These are phyloP conservation scores for Catalaphyllia jardinei DNA, from an alignment of 64 coral and sea anemone species.

Conservation along the genomic window DNA sequence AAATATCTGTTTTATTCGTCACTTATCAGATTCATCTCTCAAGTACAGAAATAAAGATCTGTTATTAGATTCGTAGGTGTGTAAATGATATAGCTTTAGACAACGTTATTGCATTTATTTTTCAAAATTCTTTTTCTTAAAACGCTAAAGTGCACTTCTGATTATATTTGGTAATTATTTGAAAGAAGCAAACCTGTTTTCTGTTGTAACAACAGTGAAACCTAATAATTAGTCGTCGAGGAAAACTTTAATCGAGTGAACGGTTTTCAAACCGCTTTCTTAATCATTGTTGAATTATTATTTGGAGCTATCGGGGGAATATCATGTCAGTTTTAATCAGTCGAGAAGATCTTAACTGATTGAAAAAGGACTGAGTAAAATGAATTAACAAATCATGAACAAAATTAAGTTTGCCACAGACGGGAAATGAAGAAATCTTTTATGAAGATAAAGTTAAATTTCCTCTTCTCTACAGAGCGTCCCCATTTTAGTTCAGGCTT, in stretches of 20 bases:
- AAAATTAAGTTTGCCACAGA: background rate
- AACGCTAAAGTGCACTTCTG: background rate
- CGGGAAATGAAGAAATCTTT: slow-evolving; percentile 7
- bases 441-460: background rate
- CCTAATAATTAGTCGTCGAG: background rate
- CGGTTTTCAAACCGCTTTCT: background rate
- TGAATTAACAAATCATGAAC: slow-evolving; percentile 18
- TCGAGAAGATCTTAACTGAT: slow-evolving; percentile 32
- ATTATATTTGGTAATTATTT: background rate
- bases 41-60: background rate
- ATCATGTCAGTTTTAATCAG: slow-evolving; percentile 22
- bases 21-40: slow-evolving; percentile 6
- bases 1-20: slow-evolving; percentile 36
- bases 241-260: background rate
- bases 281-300: background rate
- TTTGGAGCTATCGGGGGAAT: background rate
- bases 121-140: background rate
- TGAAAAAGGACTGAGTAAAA: slow-evolving; percentile 9
- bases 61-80: background rate
- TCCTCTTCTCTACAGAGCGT: slow-evolving; percentile 8
- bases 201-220: background rate
- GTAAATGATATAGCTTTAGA: background rate
- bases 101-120: background rate
- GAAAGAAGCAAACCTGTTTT: background rate
- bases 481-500: background rate